phyloP scores from a whole-genome alignment of 2,888 invertebrate genomes.

The Papilio gigon region DNA sequence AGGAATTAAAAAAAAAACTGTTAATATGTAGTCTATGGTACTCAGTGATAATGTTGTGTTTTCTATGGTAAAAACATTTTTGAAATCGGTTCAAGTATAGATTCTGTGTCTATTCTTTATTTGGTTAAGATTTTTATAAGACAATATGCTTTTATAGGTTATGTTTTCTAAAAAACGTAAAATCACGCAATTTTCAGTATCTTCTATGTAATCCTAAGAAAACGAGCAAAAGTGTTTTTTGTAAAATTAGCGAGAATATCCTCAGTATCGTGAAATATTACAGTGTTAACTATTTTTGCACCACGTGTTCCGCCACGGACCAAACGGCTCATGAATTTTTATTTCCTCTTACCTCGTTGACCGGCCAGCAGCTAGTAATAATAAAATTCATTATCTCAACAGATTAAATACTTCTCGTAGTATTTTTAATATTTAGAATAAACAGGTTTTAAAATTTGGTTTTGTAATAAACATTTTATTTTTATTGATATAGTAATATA shows the following conservation, averaged over 20 bases:
- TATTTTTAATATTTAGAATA: neutral
- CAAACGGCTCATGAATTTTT: conserved; percentile 16
- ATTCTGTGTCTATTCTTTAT: neutral
- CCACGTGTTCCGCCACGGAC: conserved; percentile 6
- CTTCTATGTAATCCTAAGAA: neutral
- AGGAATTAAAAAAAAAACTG: too few relatives aligned
- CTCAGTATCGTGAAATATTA: conserved; percentile 10
- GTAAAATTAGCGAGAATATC: neutral
- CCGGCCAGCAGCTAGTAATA: neutral
- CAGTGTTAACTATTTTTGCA: conserved; percentile 3
- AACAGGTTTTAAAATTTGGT: neutral
- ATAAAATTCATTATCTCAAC: neutral
- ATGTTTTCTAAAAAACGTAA: neutral
- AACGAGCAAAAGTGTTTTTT: neutral
- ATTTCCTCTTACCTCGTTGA: neutral
- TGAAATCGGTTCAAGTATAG: too few relatives aligned
- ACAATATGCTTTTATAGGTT: neutral
- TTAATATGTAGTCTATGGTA: too few relatives aligned
- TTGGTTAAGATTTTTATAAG: neutral
- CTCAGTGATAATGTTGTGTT: too few relatives aligned
- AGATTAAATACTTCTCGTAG: neutral
- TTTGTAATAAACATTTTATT: neutral
- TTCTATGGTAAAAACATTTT: too few relatives aligned
- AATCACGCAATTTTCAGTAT: neutral
- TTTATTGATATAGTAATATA: neutral